Evolutionary conservation across 2,113 vertebrate species (phyloP).

Genomic region (Dermatemys mawii): DNA sequence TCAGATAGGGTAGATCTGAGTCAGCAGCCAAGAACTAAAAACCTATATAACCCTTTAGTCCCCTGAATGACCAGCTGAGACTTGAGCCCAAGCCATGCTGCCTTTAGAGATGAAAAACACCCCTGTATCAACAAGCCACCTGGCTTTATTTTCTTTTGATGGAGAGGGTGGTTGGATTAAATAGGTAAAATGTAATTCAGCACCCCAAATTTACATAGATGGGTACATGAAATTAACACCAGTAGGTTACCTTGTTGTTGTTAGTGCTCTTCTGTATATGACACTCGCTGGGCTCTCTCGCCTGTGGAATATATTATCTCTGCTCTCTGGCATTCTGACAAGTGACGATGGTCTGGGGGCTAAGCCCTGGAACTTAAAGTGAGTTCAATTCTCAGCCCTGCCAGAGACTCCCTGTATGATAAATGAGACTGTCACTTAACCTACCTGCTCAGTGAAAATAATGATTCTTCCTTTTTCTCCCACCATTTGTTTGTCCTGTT

Average conservation of each 20-base stretch:
- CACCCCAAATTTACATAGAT: background rate
- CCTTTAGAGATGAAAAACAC: background rate
- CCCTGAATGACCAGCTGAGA: background rate
- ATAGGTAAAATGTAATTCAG: background rate
- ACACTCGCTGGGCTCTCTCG: background rate
- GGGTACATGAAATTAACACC: background rate
- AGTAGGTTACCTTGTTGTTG: background rate
- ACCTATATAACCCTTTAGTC: background rate
- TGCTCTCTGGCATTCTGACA: background rate
- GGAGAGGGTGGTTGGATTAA: background rate
- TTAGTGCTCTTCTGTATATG: background rate
- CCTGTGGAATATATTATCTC: background rate
- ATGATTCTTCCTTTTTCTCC: background rate
- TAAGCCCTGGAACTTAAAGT: background rate
- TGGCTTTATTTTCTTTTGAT: background rate
- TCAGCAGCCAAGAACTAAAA: background rate
- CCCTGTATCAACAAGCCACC: background rate
- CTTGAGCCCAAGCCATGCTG: background rate
- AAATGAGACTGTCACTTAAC: background rate
- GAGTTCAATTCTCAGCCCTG: background rate
- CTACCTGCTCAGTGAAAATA: background rate
- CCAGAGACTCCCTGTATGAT: background rate
- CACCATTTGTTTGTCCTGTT: background rate
- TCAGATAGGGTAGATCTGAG: background rate
- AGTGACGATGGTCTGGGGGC: background rate